Conservation (phyloP, 2,113 vertebrate genomes). For the Ornithorhynchus anatinus region DNA sequence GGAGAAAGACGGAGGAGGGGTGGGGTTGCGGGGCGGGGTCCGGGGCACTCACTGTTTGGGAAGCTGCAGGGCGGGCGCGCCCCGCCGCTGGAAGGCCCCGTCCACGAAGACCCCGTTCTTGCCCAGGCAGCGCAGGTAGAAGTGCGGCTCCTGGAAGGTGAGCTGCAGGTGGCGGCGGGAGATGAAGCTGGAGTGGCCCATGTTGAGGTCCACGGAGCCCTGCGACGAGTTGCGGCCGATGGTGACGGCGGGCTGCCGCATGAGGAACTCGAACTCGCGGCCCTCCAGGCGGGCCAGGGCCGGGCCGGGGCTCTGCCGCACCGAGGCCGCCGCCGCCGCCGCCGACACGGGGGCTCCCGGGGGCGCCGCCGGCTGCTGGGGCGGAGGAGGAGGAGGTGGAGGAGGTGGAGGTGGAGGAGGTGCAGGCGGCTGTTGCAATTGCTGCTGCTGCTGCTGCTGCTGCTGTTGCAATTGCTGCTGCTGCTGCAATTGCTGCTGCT, state of each 20-base stretch:
- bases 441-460: conserved; percentile 52
- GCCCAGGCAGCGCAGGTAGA: conserved; percentile 88
- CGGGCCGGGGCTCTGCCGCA: conserved; percentile 40
- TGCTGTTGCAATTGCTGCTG: too few relatives aligned
- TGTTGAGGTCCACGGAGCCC: conserved; percentile 95
- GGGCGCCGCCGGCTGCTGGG: conserved; percentile 7
- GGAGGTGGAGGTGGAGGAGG: conserved; percentile 25
- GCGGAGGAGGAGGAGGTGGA: conserved; percentile 5
- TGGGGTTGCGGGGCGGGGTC: not conserved
- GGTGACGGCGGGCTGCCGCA: conserved; percentile 92
- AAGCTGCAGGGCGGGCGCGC: conserved; percentile 85
- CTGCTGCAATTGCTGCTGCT: conserved; percentile 22
- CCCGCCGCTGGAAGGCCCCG: conserved; percentile 93
- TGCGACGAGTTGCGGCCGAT: conserved; percentile 97
- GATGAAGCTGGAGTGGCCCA: conserved; percentile 97
- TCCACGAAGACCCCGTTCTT: conserved; percentile 96
- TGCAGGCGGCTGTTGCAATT: conserved; percentile 45
- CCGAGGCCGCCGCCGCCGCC: conserved; percentile 52
- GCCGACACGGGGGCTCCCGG: conserved; percentile 19
- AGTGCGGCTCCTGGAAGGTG: conserved; percentile 86
- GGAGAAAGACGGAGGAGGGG: not conserved
- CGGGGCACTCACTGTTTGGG: conserved; percentile 86
- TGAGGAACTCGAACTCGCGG: conserved; percentile 89
- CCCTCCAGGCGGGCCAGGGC: conserved; percentile 68
- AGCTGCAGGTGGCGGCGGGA: conserved; percentile 96